These are phyloP conservation scores for Listronotus bonariensis DNA, from an alignment of 1,140 invertebrate species.

Conservation along the genomic window DNA sequence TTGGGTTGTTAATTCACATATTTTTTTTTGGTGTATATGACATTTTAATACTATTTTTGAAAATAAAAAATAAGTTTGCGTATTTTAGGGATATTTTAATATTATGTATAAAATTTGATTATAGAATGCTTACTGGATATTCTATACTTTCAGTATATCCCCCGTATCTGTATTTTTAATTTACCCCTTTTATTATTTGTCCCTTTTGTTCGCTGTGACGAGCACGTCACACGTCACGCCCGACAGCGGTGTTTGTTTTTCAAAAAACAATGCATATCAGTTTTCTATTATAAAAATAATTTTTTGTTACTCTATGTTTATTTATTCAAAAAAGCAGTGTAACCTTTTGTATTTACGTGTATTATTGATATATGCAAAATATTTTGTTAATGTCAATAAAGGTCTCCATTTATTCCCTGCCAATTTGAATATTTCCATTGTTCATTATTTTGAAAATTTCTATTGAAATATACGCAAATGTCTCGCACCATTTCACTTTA, in stretches of 20 bases:
- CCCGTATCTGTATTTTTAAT: not conserved
- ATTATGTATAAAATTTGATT: no score
- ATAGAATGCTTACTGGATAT: no score
- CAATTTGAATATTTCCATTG: slow-evolving; percentile 22
- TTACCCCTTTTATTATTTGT: not conserved
- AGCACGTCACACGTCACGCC: slow-evolving; percentile 7
- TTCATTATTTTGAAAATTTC: slow-evolving; percentile 19
- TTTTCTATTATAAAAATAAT: slow-evolving; percentile 21
- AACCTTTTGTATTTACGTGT: slow-evolving; percentile 19
- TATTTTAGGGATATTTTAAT: no score
- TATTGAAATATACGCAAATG: slow-evolving; percentile 12
- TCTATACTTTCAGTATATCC: no score
- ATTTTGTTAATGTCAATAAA: slow-evolving; percentile 31
- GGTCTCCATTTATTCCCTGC: slow-evolving; percentile 8
- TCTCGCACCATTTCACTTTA: not conserved
- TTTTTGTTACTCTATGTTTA: slow-evolving; percentile 13
- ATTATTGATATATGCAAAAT: slow-evolving; percentile 30
- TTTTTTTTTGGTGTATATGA: no score
- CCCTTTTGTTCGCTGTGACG: not conserved
- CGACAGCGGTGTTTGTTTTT: slow-evolving; percentile 15
- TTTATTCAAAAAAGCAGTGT: slow-evolving; percentile 26
- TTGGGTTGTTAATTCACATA: no score
- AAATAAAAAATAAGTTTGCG: no score
- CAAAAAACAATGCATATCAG: slow-evolving; percentile 20
- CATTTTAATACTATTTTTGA: no score